Conservation (phyloP, 2,797 vertebrate species). For the Lerista edwardsae region DNA sequence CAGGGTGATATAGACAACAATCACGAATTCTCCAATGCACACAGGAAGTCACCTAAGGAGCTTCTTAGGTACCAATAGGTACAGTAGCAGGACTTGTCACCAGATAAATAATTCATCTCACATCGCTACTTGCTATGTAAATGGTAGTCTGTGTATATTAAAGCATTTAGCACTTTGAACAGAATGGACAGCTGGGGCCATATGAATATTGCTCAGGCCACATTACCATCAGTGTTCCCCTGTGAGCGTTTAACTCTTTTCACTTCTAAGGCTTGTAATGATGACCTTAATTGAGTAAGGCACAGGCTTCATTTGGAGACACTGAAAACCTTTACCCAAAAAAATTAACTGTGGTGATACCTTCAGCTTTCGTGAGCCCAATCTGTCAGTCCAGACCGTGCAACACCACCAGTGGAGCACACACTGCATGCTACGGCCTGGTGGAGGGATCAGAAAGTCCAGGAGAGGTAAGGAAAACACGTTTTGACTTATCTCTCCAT, state of each 20-base stretch:
- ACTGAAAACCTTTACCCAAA: constrained; percentile 20
- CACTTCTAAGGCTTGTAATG: constrained; percentile 67
- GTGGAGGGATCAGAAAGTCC: too few relatives aligned
- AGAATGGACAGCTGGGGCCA: constrained; percentile 80
- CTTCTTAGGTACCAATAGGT: constrained; percentile 70
- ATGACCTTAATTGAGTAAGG: constrained; percentile 70
- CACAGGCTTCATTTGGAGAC: constrained; percentile 42
- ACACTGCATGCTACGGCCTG: too few relatives aligned
- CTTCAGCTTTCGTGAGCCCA: constrained; percentile 19
- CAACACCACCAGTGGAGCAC: too few relatives aligned
- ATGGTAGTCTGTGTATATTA: constrained; percentile 82
- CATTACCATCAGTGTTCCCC: constrained; percentile 72
- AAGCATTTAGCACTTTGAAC: constrained; percentile 78
- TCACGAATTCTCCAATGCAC: constrained; percentile 77
- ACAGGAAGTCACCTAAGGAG: constrained; percentile 75
- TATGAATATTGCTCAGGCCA: constrained; percentile 77
- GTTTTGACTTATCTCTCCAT: too few relatives aligned
- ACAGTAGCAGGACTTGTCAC: constrained; percentile 77
- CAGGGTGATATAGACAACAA: constrained; percentile 76
- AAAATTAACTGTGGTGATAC: constrained; percentile 33
- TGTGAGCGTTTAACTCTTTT: constrained; percentile 74
- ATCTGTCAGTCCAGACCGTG: too few relatives aligned
- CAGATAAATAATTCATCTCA: constrained; percentile 82
- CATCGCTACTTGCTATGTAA: constrained; percentile 80
- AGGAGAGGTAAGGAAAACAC: too few relatives aligned